Percentiles rank a stretch among this genome's conserved stretches.
These are phyloP conservation scores for Aythya baeri DNA, from an alignment of 2,113 vertebrate species.

Conservation along the genomic window DNA sequence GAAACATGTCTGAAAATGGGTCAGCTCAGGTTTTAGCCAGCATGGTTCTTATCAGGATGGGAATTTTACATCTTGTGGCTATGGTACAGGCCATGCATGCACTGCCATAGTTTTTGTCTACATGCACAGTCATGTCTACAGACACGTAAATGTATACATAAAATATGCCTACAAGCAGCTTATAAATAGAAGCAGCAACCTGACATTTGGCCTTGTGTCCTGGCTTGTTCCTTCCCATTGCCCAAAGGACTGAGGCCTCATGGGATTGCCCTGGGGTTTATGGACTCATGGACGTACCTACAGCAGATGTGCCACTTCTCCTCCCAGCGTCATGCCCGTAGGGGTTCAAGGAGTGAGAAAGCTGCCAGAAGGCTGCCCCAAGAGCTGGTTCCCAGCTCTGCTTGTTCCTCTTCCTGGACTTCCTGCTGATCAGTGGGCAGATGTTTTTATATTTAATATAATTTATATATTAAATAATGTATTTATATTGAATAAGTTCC, in stretches of 20 bases:
- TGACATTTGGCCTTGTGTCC: neutral
- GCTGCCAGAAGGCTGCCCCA: neutral
- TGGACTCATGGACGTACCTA: fast-evolving
- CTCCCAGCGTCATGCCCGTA: neutral
- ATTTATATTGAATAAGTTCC: too few relatives aligned
- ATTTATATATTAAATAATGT: too few relatives aligned
- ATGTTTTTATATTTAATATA: too few relatives aligned
- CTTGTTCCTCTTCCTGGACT: neutral
- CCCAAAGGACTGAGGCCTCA: neutral
- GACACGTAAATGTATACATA: neutral
- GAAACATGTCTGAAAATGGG: neutral
- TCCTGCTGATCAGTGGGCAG: neutral
- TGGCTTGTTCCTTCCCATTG: neutral
- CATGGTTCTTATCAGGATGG: neutral
- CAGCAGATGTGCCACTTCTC: fast-evolving
- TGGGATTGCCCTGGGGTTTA: neutral
- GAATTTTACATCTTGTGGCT: neutral
- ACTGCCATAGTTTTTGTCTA: neutral
- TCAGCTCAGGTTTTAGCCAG: neutral
- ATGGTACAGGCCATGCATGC: fast-evolving
- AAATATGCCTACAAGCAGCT: neutral
- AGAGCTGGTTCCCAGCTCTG: neutral
- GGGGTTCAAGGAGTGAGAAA: neutral
- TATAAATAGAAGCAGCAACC: neutral
- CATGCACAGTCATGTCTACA: neutral